Conservation (phyloP, 2,888 invertebrate species). For the Bimastos eiseni region DNA sequence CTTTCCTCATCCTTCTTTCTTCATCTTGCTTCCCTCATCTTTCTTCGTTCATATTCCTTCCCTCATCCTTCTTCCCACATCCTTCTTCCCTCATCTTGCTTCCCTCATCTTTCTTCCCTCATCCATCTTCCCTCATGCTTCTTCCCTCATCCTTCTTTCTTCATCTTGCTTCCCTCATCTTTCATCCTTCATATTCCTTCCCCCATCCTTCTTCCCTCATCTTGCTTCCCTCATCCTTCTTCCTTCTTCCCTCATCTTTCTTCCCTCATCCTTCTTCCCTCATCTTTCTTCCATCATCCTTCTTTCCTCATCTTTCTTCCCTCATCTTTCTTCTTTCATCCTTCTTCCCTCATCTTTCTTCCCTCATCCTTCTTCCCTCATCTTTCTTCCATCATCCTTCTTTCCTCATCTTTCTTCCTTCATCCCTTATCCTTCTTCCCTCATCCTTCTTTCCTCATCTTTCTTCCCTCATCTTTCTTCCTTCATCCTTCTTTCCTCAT, state of each 20-base stretch:
- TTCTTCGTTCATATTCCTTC: not conserved
- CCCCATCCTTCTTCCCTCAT: not conserved
- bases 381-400: not conserved
- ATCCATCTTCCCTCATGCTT: not conserved
- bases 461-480: too few relatives aligned
- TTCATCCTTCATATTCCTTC: too few relatives aligned
- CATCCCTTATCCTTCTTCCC: not conserved
- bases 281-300: not conserved
- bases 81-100: not conserved
- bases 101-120: not conserved
- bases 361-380: not conserved
- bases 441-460: not conserved
- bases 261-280: not conserved
- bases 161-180: not conserved
- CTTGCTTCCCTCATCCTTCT: too few relatives aligned
- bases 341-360: not conserved
- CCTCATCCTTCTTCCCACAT: not conserved
- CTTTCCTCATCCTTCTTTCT: not conserved
- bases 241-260: not conserved
- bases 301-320: not conserved
- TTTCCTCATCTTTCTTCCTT: not conserved
- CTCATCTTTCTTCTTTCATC: too few relatives aligned
- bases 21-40: not conserved
- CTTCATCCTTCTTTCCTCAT: not conserved
- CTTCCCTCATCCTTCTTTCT: not conserved